Evolutionary conservation across 64 coral and sea anemone genomes (phyloP), one percentile per base, ranked within the genome.

Genomic region (Montipora efflorescens): DNA sequence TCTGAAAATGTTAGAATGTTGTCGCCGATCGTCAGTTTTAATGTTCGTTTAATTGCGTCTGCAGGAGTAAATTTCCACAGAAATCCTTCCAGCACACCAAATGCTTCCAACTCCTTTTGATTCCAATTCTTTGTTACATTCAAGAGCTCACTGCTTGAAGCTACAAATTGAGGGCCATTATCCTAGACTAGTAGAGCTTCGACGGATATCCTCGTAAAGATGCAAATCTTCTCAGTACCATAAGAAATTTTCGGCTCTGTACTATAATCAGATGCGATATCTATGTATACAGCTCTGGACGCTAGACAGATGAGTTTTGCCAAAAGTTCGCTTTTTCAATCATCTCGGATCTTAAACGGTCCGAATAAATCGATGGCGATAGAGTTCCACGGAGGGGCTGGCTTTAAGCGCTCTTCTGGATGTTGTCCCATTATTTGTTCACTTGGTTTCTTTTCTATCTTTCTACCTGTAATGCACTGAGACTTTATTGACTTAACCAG

Each of bases 141-240:
- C 18, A n/a, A 11, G 28, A 84, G 80, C 19, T 89, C 72, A n/a
- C n/a, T 50, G 49, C 51, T 89, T 18, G 70, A 10, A n/a, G 19
- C 87, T 74, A 74, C 80, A 3, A 92, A 69, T 84, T 92, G 79
- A 49, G 80, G 16, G 10, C 76, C 89, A 21, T 91, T 91, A 55
- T 91, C 62, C 36, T 36, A 36, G 36, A 36, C 7, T 55, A 80
- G 48, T 68, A 80, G 25, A 81, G 15, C 67, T 81, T 91, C 11
- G 22, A 44, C 43, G 89, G 89, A 75, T 91, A 91, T n/a, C 78
- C 77, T 80, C 79, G 68, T 44, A 91, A 61, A 47, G 76, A 80
- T 81, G 44, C 89, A 82, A 91, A 91, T 91, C 78, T 81, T 81
- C 89, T 64, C 18, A 91, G 67, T 46, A 82, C 89, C 23, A 91